Evolutionary conservation across 2,797 vertebrate species (phyloP).

Genomic region (Schizopygopsis malacanthus): DNA sequence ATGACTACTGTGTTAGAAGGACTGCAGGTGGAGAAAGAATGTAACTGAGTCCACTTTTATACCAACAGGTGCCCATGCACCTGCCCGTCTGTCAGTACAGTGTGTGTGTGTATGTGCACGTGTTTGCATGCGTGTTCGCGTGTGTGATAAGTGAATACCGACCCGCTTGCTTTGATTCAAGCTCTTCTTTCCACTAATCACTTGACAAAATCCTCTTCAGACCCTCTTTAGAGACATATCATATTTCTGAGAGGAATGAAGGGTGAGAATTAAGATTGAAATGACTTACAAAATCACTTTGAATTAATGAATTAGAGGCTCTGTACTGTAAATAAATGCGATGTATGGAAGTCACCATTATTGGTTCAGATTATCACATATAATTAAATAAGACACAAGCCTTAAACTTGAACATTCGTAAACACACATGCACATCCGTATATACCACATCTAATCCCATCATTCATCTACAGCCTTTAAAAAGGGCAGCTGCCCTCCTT

Average conservation of each 20-base stretch:
- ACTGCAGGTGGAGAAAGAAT: slow-evolving; percentile 56
- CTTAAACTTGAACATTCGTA: slow-evolving; percentile 44
- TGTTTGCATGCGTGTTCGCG: slow-evolving; percentile 20
- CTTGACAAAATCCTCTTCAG: slow-evolving; percentile 30
- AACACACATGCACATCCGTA: slow-evolving; percentile 44
- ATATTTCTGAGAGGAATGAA: background rate
- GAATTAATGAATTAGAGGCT: background rate
- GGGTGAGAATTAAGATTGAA: background rate
- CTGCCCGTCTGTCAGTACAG: slow-evolving; percentile 51
- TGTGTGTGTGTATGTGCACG: slow-evolving; percentile 26
- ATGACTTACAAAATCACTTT: background rate
- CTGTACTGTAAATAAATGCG: background rate
- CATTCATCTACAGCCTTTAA: slow-evolving; percentile 60
- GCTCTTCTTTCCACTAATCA: slow-evolving; percentile 19
- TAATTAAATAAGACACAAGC: slow-evolving; percentile 10
- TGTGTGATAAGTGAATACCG: slow-evolving; percentile 13
- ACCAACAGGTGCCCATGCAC: slow-evolving; percentile 61
- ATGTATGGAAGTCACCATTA: background rate
- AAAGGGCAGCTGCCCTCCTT: slow-evolving; percentile 58
- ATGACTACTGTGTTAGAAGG: slow-evolving; percentile 32
- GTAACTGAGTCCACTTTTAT: slow-evolving; percentile 43
- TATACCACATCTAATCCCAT: slow-evolving; percentile 52
- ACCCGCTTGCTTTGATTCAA: slow-evolving; percentile 4
- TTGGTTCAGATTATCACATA: background rate
- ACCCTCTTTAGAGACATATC: slow-evolving; percentile 14